Evolutionary conservation across 2,888 invertebrate species (phyloP).

Genomic region (Heliconius aoede): DNA sequence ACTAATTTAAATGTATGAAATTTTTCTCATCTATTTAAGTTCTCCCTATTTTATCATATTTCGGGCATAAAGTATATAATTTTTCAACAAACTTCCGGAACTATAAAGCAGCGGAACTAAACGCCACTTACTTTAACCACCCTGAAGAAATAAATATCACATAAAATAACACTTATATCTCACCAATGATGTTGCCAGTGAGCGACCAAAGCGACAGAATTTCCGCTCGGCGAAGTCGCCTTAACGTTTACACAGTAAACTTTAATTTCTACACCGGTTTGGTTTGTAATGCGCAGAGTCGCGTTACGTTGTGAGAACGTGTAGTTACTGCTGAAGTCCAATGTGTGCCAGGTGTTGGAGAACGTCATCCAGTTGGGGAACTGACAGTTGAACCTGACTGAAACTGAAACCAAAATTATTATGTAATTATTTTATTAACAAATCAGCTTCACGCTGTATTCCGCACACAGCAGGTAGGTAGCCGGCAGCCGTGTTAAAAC

Average conservation of each 20-base stretch:
- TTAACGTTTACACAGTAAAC: slow-evolving; percentile 87
- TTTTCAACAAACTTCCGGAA: too few species aligned
- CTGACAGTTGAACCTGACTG: slow-evolving; percentile 90
- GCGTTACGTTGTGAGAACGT: slow-evolving; percentile 92
- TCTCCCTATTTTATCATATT: too few species aligned
- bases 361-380: slow-evolving; percentile 94
- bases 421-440: too few species aligned
- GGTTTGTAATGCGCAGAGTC: slow-evolving; percentile 87
- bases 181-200: slow-evolving; percentile 83
- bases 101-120: too few species aligned
- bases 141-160: too few species aligned
- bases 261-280: slow-evolving; percentile 85
- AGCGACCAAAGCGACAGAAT: slow-evolving; percentile 81
- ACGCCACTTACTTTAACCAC: too few species aligned
- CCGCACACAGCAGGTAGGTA: too few species aligned
- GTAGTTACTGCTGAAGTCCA: slow-evolving; percentile 93
- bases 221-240: slow-evolving; percentile 79
- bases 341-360: slow-evolving; percentile 93
- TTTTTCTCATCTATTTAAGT: too few species aligned
- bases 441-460: too few species aligned
- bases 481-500: too few species aligned
- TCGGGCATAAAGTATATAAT: too few species aligned
- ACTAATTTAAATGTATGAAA: too few species aligned
- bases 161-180: slow-evolving; percentile 43
- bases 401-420: slow-evolving; percentile 77